Conservation (phyloP, 2,888 invertebrate species). For the Lepetodrilus schrolli region DNA sequence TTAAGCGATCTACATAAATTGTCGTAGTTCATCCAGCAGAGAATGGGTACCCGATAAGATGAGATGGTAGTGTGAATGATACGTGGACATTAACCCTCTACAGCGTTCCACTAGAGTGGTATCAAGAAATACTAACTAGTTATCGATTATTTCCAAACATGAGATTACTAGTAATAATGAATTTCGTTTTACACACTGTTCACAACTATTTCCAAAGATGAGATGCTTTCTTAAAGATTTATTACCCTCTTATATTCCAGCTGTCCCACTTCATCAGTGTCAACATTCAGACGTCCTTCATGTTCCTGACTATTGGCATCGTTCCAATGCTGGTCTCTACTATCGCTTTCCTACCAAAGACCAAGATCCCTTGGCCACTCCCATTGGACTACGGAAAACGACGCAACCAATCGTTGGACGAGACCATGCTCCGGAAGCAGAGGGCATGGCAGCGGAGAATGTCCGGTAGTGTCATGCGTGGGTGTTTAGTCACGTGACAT, state of each 20-base stretch:
- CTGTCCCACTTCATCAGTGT: conserved; percentile 52
- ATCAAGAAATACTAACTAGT: no score
- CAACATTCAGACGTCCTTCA: conserved; percentile 66
- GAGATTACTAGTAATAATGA: no score
- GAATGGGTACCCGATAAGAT: not conserved
- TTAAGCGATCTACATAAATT: no score
- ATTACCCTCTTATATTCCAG: conserved; percentile 44
- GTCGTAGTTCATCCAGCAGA: not conserved
- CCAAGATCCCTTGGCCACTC: conserved; percentile 65
- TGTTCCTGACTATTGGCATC: conserved; percentile 69
- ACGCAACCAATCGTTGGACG: conserved; percentile 47
- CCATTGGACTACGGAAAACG: conserved; percentile 58
- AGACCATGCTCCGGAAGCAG: conserved; percentile 43
- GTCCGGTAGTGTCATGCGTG: conserved; percentile 40
- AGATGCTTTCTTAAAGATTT: no score
- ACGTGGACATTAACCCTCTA: not conserved
- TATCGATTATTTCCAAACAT: no score
- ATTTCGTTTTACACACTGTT: no score
- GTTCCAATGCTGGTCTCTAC: conserved; percentile 69
- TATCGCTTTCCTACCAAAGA: conserved; percentile 68
- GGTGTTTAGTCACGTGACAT: not conserved
- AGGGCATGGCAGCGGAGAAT: conserved; percentile 54
- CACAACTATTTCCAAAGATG: no score
- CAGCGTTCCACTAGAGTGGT: no score
- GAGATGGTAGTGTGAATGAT: not conserved